Evolutionary conservation across 2,797 vertebrate species (phyloP), one percentile per base, ranked within the genome.

Genomic region (Fratercula arctica): DNA sequence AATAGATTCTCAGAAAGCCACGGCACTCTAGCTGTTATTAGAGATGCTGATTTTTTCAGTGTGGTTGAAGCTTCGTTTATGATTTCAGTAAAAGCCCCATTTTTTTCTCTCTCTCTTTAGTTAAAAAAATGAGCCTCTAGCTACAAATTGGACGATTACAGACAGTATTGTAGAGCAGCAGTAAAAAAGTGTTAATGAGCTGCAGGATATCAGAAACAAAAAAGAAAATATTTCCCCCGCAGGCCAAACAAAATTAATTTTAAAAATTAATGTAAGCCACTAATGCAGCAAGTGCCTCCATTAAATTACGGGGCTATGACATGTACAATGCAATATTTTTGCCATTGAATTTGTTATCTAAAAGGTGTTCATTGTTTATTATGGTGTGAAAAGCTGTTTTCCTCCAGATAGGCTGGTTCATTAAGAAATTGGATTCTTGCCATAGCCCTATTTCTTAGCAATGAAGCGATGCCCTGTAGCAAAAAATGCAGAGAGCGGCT

Each of bases 231-330:
- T 97, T 96, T 97, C 95, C 97, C 98, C 98, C 57, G 92, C 82
- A 95, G 97, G 98, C 97, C 97, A 97, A 98, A 97, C 97, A 97
- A 98, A 98, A 98, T 98, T 98, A 98, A 98, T 98, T 98, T 98
- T 97, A 98, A 98, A 98, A 98, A 98, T 98, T 98, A 98, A 98
- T 98, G 98, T 97, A 97, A 98, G 97, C 97, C 97, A 97, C 97
- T 97, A 98, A 97, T 96, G 97, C 97, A 97, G 98, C 96, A 97
- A 98, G 97, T 96, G 97, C 95, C 92, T 97, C 96, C 92, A 97
- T 98, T 98, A 98, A 98, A 98, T 98, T 97, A 97, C 29, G 92
- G 97, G 94, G 86, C 94, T 97, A 94, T 93, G 97, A 97, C 97
- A 97, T 87, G 89, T 93, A 97, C 96, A 95, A 87, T 97, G 97